Conservation (phyloP, 2,113 vertebrate genomes). For the Gymnogyps californianus region DNA sequence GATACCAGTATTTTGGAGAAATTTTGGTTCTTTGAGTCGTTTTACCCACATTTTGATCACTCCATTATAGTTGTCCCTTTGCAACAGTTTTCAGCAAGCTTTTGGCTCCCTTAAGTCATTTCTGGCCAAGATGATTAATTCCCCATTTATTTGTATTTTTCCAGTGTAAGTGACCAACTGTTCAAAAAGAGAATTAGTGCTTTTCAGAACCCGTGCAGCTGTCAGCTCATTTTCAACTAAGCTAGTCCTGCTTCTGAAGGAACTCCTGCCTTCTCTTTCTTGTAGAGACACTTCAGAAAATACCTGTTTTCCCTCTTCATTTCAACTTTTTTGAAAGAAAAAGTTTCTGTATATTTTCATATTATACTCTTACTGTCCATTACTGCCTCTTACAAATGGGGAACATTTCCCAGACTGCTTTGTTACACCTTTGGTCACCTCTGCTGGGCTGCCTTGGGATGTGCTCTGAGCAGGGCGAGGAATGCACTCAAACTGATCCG, state of each 20-base stretch:
- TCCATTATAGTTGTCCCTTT: background rate
- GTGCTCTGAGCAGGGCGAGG: background rate
- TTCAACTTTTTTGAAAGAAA: background rate
- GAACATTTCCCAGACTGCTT: background rate
- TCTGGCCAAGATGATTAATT: background rate
- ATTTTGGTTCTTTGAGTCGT: background rate
- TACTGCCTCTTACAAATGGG: background rate
- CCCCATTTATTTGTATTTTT: background rate
- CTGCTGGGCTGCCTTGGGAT: background rate
- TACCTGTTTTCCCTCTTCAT: background rate
- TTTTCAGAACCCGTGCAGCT: background rate
- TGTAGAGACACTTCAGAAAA: background rate
- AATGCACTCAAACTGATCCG: background rate
- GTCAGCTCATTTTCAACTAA: background rate
- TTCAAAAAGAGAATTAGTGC: background rate
- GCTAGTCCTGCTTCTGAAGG: background rate
- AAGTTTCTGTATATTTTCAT: background rate
- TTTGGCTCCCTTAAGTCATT: background rate
- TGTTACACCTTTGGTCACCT: background rate
- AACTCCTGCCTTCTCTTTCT: background rate
- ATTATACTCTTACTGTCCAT: background rate
- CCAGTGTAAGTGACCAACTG: background rate
- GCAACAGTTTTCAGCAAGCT: background rate
- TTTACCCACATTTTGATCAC: background rate
- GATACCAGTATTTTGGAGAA: accelerated